Evolutionary conservation across 2,888 invertebrate species (phyloP).

Genomic region (Kryphioiulus occultus): DNA sequence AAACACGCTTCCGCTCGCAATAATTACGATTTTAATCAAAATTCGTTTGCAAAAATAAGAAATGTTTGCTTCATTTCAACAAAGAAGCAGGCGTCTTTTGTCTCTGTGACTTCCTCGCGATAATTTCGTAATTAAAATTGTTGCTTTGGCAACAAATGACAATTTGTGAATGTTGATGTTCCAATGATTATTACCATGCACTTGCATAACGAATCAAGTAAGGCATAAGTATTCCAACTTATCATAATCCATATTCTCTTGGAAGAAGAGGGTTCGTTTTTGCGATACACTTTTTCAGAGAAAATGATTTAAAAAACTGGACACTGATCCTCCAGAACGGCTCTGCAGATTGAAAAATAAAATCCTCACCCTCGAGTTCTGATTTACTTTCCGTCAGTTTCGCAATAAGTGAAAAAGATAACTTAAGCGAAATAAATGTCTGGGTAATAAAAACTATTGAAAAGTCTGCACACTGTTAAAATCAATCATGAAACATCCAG

Average conservation of each 20-base stretch:
- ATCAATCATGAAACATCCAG: constrained; percentile 31
- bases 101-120: background rate
- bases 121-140: background rate
- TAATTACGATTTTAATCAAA: background rate
- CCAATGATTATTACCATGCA: background rate
- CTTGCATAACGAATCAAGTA: background rate
- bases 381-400: constrained; percentile 31
- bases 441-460: background rate
- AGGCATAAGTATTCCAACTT: background rate
- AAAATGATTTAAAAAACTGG: background rate
- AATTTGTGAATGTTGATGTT: background rate
- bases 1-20: background rate
- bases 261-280: background rate
- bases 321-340: background rate
- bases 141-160: background rate
- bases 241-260: background rate
- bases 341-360: background rate
- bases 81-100: background rate
- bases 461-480: constrained; percentile 1
- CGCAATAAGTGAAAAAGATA: constrained; percentile 30
- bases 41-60: background rate
- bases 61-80: background rate
- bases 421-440: constrained; percentile 33
- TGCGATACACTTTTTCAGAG: background rate
- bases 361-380: background rate